A percentile compares a stretch with the other conserved stretches of the same genome.
These are phyloP conservation scores for Nothoprocta perdicaria DNA, from an alignment of 2,113 vertebrate genomes.

Conservation along the genomic window DNA sequence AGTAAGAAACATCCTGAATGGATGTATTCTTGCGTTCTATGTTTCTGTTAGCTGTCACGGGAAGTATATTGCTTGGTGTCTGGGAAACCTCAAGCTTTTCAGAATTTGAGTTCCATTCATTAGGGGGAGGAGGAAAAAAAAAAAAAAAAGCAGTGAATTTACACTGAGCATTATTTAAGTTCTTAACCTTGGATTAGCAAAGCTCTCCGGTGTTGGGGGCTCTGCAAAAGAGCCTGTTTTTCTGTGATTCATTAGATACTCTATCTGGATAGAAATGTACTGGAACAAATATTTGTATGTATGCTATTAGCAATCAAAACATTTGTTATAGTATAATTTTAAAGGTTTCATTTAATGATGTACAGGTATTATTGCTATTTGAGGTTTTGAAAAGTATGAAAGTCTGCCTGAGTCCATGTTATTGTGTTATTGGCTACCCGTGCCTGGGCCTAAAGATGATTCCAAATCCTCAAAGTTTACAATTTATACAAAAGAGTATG, in stretches of 20 bases:
- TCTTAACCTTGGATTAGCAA: neutral
- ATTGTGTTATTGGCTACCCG: neutral
- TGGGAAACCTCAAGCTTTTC: neutral
- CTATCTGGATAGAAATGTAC: neutral
- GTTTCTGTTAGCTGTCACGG: neutral
- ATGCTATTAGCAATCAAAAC: neutral
- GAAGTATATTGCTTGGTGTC: neutral
- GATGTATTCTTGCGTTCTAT: neutral
- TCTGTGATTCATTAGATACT: neutral
- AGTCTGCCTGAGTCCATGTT: neutral
- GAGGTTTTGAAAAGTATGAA: neutral
- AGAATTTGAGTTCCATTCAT: neutral
- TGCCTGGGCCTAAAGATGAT: neutral
- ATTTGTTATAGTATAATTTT: neutral
- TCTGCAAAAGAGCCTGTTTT: accelerated
- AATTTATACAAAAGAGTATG: neutral
- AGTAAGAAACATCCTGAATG: neutral
- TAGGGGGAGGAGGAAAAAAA: no score
- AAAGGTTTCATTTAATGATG: neutral
- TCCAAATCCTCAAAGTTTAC: neutral
- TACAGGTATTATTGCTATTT: neutral
- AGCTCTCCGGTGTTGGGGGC: neutral
- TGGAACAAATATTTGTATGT: neutral
- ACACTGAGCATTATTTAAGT: neutral
- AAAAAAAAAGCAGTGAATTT: neutral